Base-by-base conservation (phyloP, 2,113 vertebrate species). In the Astatoreochromis straeleni region DNA sequence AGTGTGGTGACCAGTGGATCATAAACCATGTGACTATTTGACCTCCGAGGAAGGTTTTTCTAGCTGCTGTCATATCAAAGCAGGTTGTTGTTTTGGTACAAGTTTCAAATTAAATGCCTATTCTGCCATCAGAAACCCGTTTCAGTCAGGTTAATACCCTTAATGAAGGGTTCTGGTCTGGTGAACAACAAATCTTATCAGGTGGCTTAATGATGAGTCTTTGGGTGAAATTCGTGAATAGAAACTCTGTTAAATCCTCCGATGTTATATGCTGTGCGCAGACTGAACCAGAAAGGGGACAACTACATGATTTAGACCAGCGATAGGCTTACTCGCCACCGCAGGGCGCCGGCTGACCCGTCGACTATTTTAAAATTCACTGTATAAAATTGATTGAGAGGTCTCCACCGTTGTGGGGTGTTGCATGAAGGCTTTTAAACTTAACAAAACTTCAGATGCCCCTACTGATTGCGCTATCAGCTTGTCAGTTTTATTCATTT, bases 61-160 rank as follows among this genome's bases (percentile, higher is more conserved):
- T 85, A 90, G 47, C 94, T 87, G 85, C 93, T 96, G 92, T 94
- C 92, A 93, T 92, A 93, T 93, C 85, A 92, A 85, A 88, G 92
- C 94, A 95, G 92, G 93, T 96, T 95, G 92, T 94, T 92, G 92
- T 95, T 95, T 95, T 95, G 89, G 92, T 95, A 95, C 82, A 90
- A 83, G 89, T 92, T 93, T 89, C 83, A 93, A 92, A 95, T 95
- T 95, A 95, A 95, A 95, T 91, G 85, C 86, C 86, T 92, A 90
- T 84, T 93, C 93, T 95, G 89, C 80, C 90, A 90, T 86, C 87
- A 86, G 54, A 93, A 88, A 83, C 19, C 21, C 53, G 90, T 92
- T 90, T 91, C 81, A 53, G 42, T 94, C 91, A 90, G 91, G 60
- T 95, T 82, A 75, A 91, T 93, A 21, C 26, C 45, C 60, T 19